Evolutionary conservation across 2,797 vertebrate genomes (phyloP), one percentile per base, ranked within the genome.

Genomic region (Dermochelys coriacea): DNA sequence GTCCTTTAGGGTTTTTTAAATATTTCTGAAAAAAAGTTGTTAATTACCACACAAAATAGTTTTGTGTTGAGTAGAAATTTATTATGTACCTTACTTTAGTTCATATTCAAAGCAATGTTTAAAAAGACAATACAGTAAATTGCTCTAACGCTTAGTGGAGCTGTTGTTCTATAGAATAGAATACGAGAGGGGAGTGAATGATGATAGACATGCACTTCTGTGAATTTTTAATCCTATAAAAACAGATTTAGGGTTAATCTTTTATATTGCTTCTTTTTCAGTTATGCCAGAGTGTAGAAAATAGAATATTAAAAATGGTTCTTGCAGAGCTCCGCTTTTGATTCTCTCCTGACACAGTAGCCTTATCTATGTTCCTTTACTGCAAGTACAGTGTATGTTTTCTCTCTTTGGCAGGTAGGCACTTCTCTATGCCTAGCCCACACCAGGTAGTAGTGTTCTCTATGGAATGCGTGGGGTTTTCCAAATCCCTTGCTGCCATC

Each of bases 391-490:
- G 97, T 96, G 80, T 98, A 82, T 98, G 85, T 97, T 98, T 97
- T 98, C 90, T 98, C 92, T 98, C 95, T 98, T 98, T 98, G 98
- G 98, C 98, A 98, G 98, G 98, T 98, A 98, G 98, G 98, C 98
- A 98, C 97, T 98, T 98, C 97, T 96, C 98, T 98, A 97, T 98
- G 97, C 98, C 98, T 98, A 98, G 98, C 91, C 98, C 98, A 92
- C 98, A 98, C 93, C 98, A 98, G 97, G 98, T 98, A 98, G 98
- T 98, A 98, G 98, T 98, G 95, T 98, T 98, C 98, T 98, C 98
- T 98, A 98, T 98, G 98, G 98, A 98, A 98, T 98, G 98, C 83
- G 98, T 98, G 98, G 98, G 98, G 89, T 98, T 98, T 98, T 98
- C 98, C 98, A 98, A 98, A 98, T 98, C 98, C 89, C 96, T 98